Percentiles rank a stretch among this genome's conserved stretches.
These are phyloP conservation scores for Akabosia matsudoensis DNA, from an alignment of 1,140 invertebrate species.

Conservation along the genomic window DNA sequence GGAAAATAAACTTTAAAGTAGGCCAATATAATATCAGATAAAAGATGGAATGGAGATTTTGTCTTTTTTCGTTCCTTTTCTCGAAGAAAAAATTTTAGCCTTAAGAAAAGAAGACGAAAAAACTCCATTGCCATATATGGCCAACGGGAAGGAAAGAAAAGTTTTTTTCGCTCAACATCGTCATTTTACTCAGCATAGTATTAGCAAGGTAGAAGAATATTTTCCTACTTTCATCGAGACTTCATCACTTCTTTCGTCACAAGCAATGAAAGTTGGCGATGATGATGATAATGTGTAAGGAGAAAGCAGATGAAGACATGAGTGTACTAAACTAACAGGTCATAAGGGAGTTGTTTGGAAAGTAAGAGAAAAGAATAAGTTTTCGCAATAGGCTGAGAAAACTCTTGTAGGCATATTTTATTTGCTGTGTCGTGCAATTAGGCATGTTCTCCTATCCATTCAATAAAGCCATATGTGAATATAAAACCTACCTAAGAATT, in stretches of 20 bases:
- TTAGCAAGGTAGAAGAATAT: neutral
- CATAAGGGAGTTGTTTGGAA: neutral
- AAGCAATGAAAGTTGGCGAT: neutral
- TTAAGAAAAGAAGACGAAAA: neutral
- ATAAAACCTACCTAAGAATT: no score
- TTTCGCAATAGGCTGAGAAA: neutral
- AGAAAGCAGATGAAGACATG: neutral
- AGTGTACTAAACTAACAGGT: conserved; percentile 9
- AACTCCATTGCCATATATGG: neutral
- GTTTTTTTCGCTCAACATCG: neutral
- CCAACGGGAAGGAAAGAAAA: neutral
- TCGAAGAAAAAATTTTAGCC: neutral
- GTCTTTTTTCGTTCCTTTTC: neutral
- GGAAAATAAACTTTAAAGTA: conserved; percentile 7
- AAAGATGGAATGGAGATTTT: conserved; percentile 21
- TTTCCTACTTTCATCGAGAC: conserved; percentile 15
- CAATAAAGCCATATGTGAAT: no score
- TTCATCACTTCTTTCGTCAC: conserved; percentile 7
- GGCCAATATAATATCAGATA: conserved; percentile 24
- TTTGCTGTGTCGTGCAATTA: neutral
- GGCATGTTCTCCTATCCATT: no score
- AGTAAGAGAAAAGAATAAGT: neutral
- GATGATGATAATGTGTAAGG: neutral
- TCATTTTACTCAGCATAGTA: neutral
- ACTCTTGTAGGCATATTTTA: neutral